These are phyloP conservation scores for Ruditapes philippinarum DNA, from an alignment of 1,140 invertebrate genomes.

Conservation along the genomic window DNA sequence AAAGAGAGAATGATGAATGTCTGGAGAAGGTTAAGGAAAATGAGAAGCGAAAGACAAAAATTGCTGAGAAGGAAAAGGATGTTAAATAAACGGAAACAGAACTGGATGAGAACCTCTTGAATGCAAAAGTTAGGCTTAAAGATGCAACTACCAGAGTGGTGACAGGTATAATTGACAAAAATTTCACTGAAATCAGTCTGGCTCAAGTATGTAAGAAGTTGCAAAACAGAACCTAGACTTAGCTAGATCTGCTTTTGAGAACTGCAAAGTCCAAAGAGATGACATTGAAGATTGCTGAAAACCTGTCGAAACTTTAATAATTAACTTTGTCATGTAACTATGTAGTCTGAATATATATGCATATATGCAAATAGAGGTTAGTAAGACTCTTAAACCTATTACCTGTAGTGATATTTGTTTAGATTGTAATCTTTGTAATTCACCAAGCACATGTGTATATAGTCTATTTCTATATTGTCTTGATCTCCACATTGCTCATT, in stretches of 20 bases:
- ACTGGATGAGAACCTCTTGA: conserved; percentile 4
- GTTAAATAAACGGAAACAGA: neutral
- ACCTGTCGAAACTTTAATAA: too few relatives aligned
- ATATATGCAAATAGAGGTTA: too few relatives aligned
- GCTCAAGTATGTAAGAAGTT: conserved; percentile 37
- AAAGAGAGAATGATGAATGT: neutral
- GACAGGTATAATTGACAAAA: conserved; percentile 6
- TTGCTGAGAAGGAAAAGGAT: conserved; percentile 15
- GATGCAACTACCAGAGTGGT: conserved; percentile 15
- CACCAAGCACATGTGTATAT: too few relatives aligned
- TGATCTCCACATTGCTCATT: too few relatives aligned
- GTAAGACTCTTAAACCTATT: too few relatives aligned
- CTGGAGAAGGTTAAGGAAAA: neutral
- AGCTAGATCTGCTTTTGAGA: conserved; percentile 9
- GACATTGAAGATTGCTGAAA: neutral
- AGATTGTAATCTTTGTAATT: too few relatives aligned
- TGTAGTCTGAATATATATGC: too few relatives aligned
- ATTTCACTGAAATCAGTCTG: conserved; percentile 11
- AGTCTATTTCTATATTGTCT: too few relatives aligned
- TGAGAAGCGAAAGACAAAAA: conserved; percentile 21
- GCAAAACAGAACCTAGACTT: conserved; percentile 31
- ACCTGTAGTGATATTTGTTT: too few relatives aligned
- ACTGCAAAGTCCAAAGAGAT: conserved; percentile 21
- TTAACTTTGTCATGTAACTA: too few relatives aligned
- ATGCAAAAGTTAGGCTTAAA: conserved; percentile 22